These are phyloP conservation scores for Hylaeus volcanicus DNA, from an alignment of 1,140 invertebrate species.

Conservation along the genomic window DNA sequence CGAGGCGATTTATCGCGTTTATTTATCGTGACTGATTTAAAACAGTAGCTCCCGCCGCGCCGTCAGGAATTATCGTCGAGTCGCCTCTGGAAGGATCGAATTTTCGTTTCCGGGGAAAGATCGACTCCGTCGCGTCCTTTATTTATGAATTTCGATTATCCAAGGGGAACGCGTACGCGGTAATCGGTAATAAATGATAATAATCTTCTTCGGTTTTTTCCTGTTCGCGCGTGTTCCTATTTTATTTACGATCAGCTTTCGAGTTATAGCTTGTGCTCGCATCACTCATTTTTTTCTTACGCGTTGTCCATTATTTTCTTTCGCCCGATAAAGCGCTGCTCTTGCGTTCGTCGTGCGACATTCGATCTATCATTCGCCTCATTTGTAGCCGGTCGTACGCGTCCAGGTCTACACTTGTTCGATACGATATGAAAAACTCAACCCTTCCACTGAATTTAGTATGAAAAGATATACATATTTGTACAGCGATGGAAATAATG, in stretches of 20 bases:
- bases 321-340: too few species aligned
- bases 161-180: not conserved
- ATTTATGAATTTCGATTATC: not conserved
- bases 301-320: too few species aligned
- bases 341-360: not conserved
- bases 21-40: constrained; percentile 43
- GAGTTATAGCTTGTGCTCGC: too few species aligned
- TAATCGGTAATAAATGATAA: constrained; percentile 1
- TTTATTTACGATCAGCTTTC: too few species aligned
- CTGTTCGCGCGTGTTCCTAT: too few species aligned
- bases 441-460: too few species aligned
- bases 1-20: constrained; percentile 41
- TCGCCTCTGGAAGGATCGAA: not conserved
- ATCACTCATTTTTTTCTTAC: too few species aligned
- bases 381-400: constrained; percentile 14
- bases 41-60: not conserved
- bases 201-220: not conserved
- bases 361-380: constrained; percentile 28
- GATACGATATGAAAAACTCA: too few species aligned
- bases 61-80: constrained; percentile 16
- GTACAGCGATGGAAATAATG: too few species aligned
- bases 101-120: not conserved
- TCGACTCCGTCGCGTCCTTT: not conserved
- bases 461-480: too few species aligned
- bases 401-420: too few species aligned